These are phyloP conservation scores for Saxidomus purpurata DNA, from an alignment of 1,140 invertebrate genomes.

Conservation along the genomic window DNA sequence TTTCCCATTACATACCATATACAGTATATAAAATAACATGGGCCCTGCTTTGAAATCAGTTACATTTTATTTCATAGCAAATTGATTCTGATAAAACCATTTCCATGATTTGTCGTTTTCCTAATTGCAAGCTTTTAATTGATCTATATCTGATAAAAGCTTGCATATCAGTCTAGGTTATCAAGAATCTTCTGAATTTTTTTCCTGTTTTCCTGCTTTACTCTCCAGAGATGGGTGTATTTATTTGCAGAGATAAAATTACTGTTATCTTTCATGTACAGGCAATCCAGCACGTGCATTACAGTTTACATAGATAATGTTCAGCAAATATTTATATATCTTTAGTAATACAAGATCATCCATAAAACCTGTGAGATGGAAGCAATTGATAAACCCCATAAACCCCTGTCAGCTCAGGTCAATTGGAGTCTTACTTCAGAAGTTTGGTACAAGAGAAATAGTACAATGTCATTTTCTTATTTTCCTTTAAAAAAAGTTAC, in stretches of 20 bases:
- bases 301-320: constrained; percentile 35
- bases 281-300: constrained; percentile 1
- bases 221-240: neutral
- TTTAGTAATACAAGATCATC: constrained; percentile 37
- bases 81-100: neutral
- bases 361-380: neutral
- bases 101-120: constrained; percentile 15
- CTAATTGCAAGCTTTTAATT: constrained; percentile 61
- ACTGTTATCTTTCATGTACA: constrained; percentile 37
- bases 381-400: neutral
- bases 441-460: no score
- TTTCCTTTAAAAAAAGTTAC: no score
- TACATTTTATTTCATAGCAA: neutral
- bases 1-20: no score
- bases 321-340: constrained; percentile 56
- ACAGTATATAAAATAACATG: no score
- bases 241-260: constrained; percentile 54
- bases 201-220: neutral
- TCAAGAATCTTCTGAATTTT: constrained; percentile 32
- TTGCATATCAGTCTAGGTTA: constrained; percentile 1
- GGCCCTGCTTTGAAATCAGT: neutral
- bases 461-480: no score
- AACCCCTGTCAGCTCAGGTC: neutral
- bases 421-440: no score
- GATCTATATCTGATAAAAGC: constrained; percentile 39